A percentile compares a stretch with the other conserved stretches of the same genome.
Evolutionary conservation across 2,888 invertebrate genomes (phyloP).

Genomic region (Nasonia oneida): DNA sequence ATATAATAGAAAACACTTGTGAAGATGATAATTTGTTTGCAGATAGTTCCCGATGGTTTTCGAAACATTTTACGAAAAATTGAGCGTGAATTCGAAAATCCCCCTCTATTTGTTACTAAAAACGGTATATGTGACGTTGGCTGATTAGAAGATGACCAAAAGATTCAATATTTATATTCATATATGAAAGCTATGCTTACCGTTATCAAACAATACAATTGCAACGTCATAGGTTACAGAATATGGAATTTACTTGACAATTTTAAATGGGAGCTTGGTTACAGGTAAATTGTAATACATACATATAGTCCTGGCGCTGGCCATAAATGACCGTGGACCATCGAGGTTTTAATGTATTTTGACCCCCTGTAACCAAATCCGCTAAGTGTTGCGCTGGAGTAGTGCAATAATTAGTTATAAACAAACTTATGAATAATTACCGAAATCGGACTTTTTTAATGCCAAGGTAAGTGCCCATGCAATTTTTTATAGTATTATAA

Average conservation of each 20-base stretch:
- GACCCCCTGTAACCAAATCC: too few relatives aligned
- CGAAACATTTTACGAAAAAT: constrained; percentile 76
- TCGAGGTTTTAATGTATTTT: too few relatives aligned
- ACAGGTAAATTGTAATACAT: constrained; percentile 58
- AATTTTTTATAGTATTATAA: not conserved
- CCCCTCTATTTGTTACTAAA: constrained; percentile 80
- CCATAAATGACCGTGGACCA: too few relatives aligned
- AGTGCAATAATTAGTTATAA: too few relatives aligned
- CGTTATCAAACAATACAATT: constrained; percentile 75
- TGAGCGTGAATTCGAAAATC: constrained; percentile 75
- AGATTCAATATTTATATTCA: constrained; percentile 70
- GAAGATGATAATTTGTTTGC: too few relatives aligned
- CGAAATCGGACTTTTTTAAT: too few relatives aligned
- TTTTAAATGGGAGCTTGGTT: constrained; percentile 79
- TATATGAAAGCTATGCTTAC: constrained; percentile 71
- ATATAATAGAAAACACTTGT: too few relatives aligned
- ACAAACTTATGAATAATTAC: too few relatives aligned
- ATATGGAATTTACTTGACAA: constrained; percentile 80
- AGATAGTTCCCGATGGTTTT: constrained; percentile 78
- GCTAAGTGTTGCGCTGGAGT: too few relatives aligned
- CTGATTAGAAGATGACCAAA: constrained; percentile 79
- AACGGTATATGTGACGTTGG: constrained; percentile 82
- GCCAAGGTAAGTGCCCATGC: too few relatives aligned
- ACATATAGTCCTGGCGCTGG: too few relatives aligned
- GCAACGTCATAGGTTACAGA: constrained; percentile 78